Base-by-base conservation (phyloP, 2,113 vertebrate species). In the Hassar affinis region DNA sequence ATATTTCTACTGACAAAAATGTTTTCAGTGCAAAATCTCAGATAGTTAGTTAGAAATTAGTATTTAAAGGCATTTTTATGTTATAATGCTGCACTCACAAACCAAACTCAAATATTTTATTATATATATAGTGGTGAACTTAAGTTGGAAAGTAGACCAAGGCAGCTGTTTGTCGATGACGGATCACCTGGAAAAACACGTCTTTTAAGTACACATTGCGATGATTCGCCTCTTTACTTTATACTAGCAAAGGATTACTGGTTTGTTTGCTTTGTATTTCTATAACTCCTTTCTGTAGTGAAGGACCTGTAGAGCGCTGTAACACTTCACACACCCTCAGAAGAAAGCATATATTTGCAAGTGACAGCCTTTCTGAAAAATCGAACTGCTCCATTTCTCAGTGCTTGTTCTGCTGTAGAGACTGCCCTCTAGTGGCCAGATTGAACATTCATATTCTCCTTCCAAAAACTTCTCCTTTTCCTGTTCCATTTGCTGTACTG, bases 341-440 rank as follows among this genome's bases (percentile, higher is more conserved):
- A 71, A 69, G 20, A 71, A 69, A 38, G 11, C 35, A 22, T 11
- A 22, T 42, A 42, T 47, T 14, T 71, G 18, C 2, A 71, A 71
- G 22, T 71, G 11, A 52, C 45, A 22, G 12, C 15, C n/a, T n/a
- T n/a, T n/a, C n/a, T 49, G 9, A 52, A 62, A 66, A 68, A n/a
- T 17, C 27, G 0, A 72, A 15, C 10, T 20, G 2, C 15, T 33
- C 10, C 2, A 9, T 22, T 35, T 22, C 30, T 18, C 49, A 33
- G 15, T 54, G 33, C 11, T 82, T 17, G 33, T 68, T 66, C 25
- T 30, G 22, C 35, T 77, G 47, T 42, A 69, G 61, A 68, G 22
- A 33, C 51, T 78, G 82, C 74, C 82, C 74, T 83, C 82, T 83
- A 83, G 47, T 78, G 82, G 14, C 33, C 71, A 68, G 61, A 22